A percentile compares a stretch with the other conserved stretches of the same genome.
Evolutionary conservation across 2,113 vertebrate species (phyloP).

Genomic region (Channa argus): DNA sequence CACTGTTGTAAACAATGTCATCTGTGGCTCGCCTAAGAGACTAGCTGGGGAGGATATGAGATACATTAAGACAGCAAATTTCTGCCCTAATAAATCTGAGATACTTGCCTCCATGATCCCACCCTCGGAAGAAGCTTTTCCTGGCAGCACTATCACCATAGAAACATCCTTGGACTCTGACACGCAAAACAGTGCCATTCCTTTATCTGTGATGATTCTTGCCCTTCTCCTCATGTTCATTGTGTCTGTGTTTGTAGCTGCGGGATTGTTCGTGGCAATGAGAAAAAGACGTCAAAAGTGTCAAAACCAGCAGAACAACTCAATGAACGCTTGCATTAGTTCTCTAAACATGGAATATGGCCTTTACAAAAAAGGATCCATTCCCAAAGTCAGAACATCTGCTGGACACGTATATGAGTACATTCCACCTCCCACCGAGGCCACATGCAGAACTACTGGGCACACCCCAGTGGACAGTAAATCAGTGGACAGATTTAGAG

Average conservation of each 20-base stretch:
- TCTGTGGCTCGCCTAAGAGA: constrained; percentile 93
- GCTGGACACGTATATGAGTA: constrained; percentile 95
- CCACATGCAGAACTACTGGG: constrained; percentile 87
- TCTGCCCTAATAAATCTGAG: constrained; percentile 94
- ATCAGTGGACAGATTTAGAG: constrained; percentile 89
- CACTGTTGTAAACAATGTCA: constrained; percentile 93
- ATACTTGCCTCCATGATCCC: constrained; percentile 87
- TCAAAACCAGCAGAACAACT: constrained; percentile 89
- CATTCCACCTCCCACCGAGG: constrained; percentile 89
- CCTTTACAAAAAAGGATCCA: constrained; percentile 88
- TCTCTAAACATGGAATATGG: constrained; percentile 96
- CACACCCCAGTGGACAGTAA: constrained; percentile 88
- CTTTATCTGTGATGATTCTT: constrained; percentile 94
- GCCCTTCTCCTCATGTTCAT: constrained; percentile 95
- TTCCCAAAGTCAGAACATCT: constrained; percentile 91
- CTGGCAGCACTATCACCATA: constrained; percentile 87
- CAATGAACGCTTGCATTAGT: constrained; percentile 93
- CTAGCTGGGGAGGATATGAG: constrained; percentile 93
- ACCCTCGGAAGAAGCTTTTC: constrained; percentile 87
- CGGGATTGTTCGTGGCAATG: constrained; percentile 91
- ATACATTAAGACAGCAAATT: constrained; percentile 86
- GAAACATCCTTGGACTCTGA: constrained; percentile 87
- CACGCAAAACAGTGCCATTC: constrained; percentile 84
- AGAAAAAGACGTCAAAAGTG: constrained; percentile 92
- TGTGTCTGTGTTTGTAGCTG: constrained; percentile 93